Conservation (phyloP, 2,888 invertebrate species). For the Agrotis clavis region DNA sequence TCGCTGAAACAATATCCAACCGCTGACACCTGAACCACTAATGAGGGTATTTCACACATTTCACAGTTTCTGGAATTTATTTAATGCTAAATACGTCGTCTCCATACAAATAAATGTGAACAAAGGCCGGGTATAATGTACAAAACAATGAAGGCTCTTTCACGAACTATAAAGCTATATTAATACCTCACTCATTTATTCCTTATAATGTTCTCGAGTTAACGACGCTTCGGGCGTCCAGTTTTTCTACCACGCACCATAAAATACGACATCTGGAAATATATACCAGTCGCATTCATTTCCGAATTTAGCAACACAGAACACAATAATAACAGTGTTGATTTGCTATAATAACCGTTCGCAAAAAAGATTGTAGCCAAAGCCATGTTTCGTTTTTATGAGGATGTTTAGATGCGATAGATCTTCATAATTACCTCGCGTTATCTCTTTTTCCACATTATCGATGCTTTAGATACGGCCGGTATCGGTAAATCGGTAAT, state of each 20-base stretch:
- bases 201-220: constrained; percentile 90
- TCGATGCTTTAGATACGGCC: constrained; percentile 73
- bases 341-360: constrained; percentile 68
- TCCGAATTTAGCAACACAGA: constrained; percentile 78
- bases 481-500: constrained; percentile 74
- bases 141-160: constrained; percentile 87
- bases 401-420: constrained; percentile 60
- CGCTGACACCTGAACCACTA: constrained; percentile 40
- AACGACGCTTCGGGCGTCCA: constrained; percentile 86
- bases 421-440: constrained; percentile 61
- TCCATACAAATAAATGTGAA: constrained; percentile 75
- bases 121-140: constrained; percentile 75
- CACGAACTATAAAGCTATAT: constrained; percentile 89
- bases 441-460: constrained; percentile 72
- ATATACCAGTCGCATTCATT: constrained; percentile 79
- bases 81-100: constrained; percentile 77
- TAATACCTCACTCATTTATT: constrained; percentile 89
- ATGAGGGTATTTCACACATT: constrained; percentile 59
- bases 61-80: constrained; percentile 70
- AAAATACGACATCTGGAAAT: constrained; percentile 86
- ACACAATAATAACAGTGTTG: constrained; percentile 74
- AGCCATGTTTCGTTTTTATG: constrained; percentile 58
- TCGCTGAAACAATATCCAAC: constrained; percentile 6
- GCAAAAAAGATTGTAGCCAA: constrained; percentile 54
- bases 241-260: constrained; percentile 87